phyloP scores from a whole-genome alignment of 2,113 vertebrate genomes.

The Suricata suricatta region DNA sequence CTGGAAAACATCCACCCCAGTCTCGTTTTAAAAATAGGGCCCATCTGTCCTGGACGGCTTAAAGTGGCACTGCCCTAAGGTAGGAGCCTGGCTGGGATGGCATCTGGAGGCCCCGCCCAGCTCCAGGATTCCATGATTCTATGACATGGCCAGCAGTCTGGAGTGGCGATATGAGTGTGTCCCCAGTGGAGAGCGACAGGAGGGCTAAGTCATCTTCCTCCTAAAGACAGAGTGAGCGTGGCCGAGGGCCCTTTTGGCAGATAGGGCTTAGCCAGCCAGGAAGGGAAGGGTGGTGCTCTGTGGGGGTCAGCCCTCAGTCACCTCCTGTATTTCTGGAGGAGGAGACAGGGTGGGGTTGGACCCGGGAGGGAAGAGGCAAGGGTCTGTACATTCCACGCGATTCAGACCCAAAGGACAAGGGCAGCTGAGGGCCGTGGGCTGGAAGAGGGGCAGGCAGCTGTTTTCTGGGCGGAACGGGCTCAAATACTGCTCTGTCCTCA shows the following conservation, averaged over 20 bases:
- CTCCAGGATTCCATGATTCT: conserved; percentile 69
- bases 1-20: conserved; percentile 31
- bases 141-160: conserved; percentile 72
- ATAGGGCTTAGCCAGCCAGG: not conserved
- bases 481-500: not conserved
- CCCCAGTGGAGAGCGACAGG: not conserved
- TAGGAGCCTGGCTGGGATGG: not conserved
- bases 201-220: conserved; percentile 67
- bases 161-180: not conserved
- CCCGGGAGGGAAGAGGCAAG: not conserved
- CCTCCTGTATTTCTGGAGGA: not conserved
- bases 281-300: not conserved
- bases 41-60: conserved; percentile 65
- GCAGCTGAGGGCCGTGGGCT: conserved; percentile 47
- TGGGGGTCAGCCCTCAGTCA: not conserved
- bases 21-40: conserved; percentile 59
- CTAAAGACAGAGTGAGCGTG: conserved; percentile 40
- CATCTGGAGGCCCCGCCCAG: conserved; percentile 39
- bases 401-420: conserved; percentile 67
- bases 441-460: conserved; percentile 55
- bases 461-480: conserved; percentile 40
- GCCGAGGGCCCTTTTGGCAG: not conserved
- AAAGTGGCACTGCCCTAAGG: not conserved
- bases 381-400: conserved; percentile 43
- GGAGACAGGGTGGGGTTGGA: not conserved